phyloP scores from a whole-genome alignment of 2,888 invertebrate species.

The Xestia sexstrigata region DNA sequence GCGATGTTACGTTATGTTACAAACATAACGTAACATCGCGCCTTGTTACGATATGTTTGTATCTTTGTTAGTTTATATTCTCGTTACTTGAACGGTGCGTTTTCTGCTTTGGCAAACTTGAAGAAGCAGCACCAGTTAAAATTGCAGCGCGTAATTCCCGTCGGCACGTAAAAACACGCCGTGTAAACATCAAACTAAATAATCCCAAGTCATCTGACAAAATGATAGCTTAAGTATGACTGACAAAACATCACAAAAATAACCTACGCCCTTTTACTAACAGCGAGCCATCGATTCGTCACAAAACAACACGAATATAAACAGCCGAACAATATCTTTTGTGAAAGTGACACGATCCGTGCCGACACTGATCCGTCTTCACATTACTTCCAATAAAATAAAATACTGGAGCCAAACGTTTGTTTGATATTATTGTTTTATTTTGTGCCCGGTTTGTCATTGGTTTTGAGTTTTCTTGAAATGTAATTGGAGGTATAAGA shows the following conservation, averaged over 20 bases:
- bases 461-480: background rate
- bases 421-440: conserved; percentile 43
- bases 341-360: conserved; percentile 52
- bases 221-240: background rate
- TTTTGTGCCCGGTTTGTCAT: conserved; percentile 23
- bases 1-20: too few species aligned
- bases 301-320: conserved; percentile 33
- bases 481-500: conserved; percentile 20
- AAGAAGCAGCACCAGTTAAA: background rate
- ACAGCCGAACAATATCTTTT: conserved; percentile 50
- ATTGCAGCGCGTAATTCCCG: background rate
- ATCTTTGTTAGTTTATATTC: background rate
- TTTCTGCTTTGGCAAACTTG: background rate
- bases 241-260: conserved; percentile 3
- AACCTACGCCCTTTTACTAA: conserved; percentile 3
- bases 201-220: background rate
- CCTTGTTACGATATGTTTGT: too few species aligned
- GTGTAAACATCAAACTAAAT: background rate
- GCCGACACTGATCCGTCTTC: conserved; percentile 55
- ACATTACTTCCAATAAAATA: conserved; percentile 57
- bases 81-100: background rate
- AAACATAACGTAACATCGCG: too few species aligned
- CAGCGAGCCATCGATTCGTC: conserved; percentile 31
- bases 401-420: conserved; percentile 45
- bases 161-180: background rate